Evolutionary conservation across 2,797 vertebrate species (phyloP), one percentile per base, ranked within the genome.

Genomic region (Notolabrus celidotus): DNA sequence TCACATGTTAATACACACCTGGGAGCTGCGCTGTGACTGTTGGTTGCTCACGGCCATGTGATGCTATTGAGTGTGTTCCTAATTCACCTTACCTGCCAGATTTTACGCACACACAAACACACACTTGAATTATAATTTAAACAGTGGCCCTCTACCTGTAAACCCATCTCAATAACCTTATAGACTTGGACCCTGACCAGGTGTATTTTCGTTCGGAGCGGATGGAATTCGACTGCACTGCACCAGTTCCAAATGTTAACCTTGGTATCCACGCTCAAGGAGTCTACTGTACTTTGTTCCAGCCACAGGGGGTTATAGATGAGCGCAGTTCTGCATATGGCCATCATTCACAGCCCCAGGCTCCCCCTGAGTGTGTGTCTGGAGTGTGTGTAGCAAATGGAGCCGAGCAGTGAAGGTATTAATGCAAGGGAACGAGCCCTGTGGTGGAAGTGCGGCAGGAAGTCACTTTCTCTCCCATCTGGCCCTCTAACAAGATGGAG

Each of bases 311-410:
- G 86, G 88, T 85, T 90, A 83, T 54, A 83, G 83, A 89, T 78
- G 86, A 91, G 90, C 86, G 54, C 75, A 54, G 77, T 86, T 90
- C 84, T 91, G 88, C 92, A 92, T 90, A 90, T 84, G 86, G 88
- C 91, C 89, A 90, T 93, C 90, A 90, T 89, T 93, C 90, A 93
- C 88, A 88, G 87, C 84, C 88, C 73, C 68, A 5, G 86, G 83
- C 90, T 86, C 88, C 85, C 88, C 88, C 84, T 82, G 71, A 87
- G 86, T 88, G 83, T 77, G 83, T 86, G 86, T 89, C 86, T 82
- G 78, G 81, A 82, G 83, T 80, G 88, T 85, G 85, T 84, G 83
- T 87, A 88, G 85, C 83, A 88, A 89, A 87, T 86, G 87, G 80
- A 92, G 83, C 70, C 51, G 43, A 88, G 86, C 80, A 68, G 88